Evolutionary conservation across 2,888 invertebrate genomes (phyloP).

Genomic region (Tiliacea aurago): DNA sequence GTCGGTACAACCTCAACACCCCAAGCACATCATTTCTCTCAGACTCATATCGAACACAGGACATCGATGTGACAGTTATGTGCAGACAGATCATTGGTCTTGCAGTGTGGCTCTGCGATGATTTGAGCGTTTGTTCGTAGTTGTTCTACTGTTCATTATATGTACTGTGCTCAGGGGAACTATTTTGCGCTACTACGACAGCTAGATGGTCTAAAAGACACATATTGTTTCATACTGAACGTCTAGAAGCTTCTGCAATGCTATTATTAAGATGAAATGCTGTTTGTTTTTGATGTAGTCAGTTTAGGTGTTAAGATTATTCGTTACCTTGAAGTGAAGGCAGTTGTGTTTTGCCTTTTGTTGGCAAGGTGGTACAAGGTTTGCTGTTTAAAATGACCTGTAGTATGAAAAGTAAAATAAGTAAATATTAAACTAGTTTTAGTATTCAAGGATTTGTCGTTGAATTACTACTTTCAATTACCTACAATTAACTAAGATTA

Average conservation of each 20-base stretch:
- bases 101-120: not conserved
- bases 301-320: not conserved
- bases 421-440: too few species aligned
- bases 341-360: not conserved
- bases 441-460: too few species aligned
- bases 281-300: not conserved
- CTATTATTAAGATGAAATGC: constrained; percentile 5
- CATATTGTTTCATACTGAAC: constrained; percentile 43
- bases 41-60: too few species aligned
- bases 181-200: constrained; percentile 26
- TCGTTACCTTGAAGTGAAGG: not conserved
- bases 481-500: too few species aligned
- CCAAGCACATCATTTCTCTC: too few species aligned
- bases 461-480: too few species aligned
- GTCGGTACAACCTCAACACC: too few species aligned
- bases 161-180: not conserved
- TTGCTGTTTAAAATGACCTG: too few species aligned
- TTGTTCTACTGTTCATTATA: constrained; percentile 18
- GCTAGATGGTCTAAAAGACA: constrained; percentile 38
- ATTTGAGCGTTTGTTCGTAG: not conserved
- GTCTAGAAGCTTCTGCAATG: constrained; percentile 13
- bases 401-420: too few species aligned
- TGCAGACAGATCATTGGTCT: too few species aligned
- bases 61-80: too few species aligned
- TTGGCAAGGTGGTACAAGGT: not conserved